Base-by-base conservation (phyloP, 2,888 invertebrate species). In the Lypha dubia region DNA sequence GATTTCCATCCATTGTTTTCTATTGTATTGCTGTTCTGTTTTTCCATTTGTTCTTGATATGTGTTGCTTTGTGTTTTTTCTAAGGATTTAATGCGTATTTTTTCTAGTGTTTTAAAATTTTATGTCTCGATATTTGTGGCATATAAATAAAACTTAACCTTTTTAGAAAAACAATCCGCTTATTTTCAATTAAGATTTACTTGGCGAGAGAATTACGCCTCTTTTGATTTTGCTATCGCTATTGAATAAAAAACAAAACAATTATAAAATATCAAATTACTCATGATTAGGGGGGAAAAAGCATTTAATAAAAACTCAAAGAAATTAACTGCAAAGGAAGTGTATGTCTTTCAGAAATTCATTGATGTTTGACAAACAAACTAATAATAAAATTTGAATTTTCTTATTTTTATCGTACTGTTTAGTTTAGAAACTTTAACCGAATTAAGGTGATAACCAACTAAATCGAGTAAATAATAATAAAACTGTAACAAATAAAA, bases 151-250 rank as follows among this genome's bases (percentile, higher is more conserved):
- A 65, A 49, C 51, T 35, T 46, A 15, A 68, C 35, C 8, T 20
- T 58, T 60, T 32, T n/a, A 3, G n/a, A 11, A 9, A 70, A 63
- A 44, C 70, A 65, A 79, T 58, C 32, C 46, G 46, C 49, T 73
- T 83, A 51, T 63, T 71, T 80, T 81, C 56, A 70, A 70, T 81
- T 81, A 49, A 46, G 46, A 46, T 73, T 73, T 73, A 81, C 63
- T 79, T 88, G 90, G 89, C 89, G 90, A 89, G 89, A 89, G 87
- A 90, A 89, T 89, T 90, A 90, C 90, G 90, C 90, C 90, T 89
- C 87, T 84, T 88, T 90, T 90, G 90, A 90, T 91, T 91, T 88
- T 24, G 32, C 11, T 15, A 11, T 49, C 28, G 13, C 56, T 62
- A 60, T 32, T 46, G 38, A 49, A 46, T 17, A 49, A 35, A 76